Percentiles rank a stretch among this genome's conserved stretches.
Conservation (phyloP, 2,113 vertebrate species). For the Otocyon megalotis region DNA sequence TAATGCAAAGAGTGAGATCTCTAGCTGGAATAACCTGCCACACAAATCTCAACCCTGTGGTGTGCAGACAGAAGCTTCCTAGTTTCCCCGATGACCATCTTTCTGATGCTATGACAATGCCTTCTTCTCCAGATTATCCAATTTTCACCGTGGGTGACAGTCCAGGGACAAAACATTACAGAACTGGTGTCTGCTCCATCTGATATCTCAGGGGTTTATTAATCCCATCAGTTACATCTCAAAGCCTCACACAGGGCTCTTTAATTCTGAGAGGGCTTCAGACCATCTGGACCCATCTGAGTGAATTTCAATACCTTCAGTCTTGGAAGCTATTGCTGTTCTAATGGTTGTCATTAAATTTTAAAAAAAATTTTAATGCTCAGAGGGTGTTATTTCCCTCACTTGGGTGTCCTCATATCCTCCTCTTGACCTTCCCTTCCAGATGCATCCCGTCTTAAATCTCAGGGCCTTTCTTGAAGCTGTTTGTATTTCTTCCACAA, state of each 20-base stretch:
- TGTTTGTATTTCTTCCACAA: slow-evolving; percentile 21
- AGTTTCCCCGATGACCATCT: not conserved
- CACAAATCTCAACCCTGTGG: not conserved
- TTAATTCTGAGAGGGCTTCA: not conserved
- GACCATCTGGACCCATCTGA: not conserved
- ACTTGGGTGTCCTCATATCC: not conserved
- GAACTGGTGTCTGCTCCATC: not conserved
- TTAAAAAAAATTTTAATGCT: not conserved
- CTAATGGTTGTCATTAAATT: not conserved
- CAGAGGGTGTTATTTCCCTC: not conserved
- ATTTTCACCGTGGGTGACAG: not conserved
- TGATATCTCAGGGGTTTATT: not conserved
- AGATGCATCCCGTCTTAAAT: slow-evolving; percentile 42
- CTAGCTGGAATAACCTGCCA: not conserved
- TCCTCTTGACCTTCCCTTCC: not conserved
- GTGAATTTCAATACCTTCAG: slow-evolving; percentile 37
- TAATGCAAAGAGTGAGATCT: not conserved
- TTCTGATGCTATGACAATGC: slow-evolving; percentile 56
- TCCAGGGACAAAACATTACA: not conserved
- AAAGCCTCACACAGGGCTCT: slow-evolving; percentile 29
- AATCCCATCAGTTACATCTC: slow-evolving; percentile 52
- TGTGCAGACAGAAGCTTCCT: not conserved
- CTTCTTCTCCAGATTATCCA: not conserved
- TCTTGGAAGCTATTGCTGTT: slow-evolving; percentile 19
- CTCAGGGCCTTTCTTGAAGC: slow-evolving; percentile 19